Conservation (phyloP, 2,797 vertebrate genomes). For the Scyliorhinus canicula region DNA sequence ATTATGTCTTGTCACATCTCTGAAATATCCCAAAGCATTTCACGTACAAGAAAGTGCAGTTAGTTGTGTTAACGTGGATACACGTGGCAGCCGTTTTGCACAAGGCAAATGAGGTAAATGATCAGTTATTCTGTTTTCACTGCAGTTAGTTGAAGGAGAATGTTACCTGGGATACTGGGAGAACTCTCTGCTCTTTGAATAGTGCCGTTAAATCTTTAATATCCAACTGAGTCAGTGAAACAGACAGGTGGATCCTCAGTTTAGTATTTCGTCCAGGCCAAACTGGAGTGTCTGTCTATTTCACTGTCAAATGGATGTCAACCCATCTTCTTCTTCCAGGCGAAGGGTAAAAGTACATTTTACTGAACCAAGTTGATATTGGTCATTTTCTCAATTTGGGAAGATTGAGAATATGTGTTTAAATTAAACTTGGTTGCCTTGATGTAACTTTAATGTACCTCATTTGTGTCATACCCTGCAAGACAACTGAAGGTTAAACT, state of each 20-base stretch:
- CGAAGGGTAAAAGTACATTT: background rate
- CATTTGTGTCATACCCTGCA: background rate
- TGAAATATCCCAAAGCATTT: too few species aligned
- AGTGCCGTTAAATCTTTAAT: background rate
- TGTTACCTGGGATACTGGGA: background rate
- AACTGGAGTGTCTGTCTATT: background rate
- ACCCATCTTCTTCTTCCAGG: background rate
- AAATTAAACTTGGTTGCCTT: background rate
- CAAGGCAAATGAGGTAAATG: background rate
- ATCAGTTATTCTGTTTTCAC: background rate
- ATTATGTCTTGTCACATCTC: too few species aligned
- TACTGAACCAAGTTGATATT: background rate
- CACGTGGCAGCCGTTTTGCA: background rate
- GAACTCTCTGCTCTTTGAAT: background rate
- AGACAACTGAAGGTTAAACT: background rate
- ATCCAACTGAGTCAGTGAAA: background rate
- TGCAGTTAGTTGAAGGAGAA: background rate
- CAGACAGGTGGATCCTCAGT: background rate
- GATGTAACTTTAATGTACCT: background rate
- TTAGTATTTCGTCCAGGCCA: background rate
- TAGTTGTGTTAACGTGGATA: background rate
- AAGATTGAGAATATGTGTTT: background rate
- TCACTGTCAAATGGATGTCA: background rate
- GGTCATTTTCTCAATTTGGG: background rate
- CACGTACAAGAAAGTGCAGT: too few species aligned